These are phyloP conservation scores for Mechanitis mazaeus DNA, from an alignment of 2,888 invertebrate species.

Conservation along the genomic window DNA sequence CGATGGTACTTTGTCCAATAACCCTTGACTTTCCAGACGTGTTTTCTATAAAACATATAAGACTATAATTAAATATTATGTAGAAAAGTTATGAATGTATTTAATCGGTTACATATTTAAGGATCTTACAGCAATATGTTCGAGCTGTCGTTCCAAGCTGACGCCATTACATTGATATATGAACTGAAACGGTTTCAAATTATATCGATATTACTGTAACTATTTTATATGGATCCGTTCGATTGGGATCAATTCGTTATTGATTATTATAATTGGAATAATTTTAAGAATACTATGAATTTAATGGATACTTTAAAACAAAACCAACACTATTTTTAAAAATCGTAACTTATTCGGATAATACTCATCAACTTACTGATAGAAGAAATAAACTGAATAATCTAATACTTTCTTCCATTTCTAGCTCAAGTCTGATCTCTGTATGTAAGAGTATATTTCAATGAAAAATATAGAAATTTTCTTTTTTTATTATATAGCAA, in stretches of 20 bases:
- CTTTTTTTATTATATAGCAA: conserved; percentile 16
- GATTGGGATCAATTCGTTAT: no score
- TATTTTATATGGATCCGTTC: background rate
- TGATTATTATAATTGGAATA: no score
- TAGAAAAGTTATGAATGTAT: no score
- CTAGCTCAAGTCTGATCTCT: no score
- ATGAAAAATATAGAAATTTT: conserved; percentile 13
- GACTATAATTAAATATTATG: background rate
- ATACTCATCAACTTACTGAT: no score
- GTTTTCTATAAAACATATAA: conserved; percentile 24
- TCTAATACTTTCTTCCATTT: no score
- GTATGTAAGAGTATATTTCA: no score
- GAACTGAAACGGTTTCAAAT: conserved; percentile 38
- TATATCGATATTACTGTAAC: conserved; percentile 1
- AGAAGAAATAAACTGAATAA: no score
- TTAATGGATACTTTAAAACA: no score
- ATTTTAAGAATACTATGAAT: no score
- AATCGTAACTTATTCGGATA: no score
- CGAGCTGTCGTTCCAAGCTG: conserved; percentile 37
- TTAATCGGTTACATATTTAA: background rate
- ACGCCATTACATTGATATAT: conserved; percentile 38
- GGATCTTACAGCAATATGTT: conserved; percentile 41
- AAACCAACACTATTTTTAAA: no score
- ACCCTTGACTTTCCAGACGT: conserved; percentile 24
- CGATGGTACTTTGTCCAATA: conserved; percentile 12